These are phyloP conservation scores for Rhabdomys pumilio DNA, from an alignment of 2,797 vertebrate genomes.

Conservation along the genomic window DNA sequence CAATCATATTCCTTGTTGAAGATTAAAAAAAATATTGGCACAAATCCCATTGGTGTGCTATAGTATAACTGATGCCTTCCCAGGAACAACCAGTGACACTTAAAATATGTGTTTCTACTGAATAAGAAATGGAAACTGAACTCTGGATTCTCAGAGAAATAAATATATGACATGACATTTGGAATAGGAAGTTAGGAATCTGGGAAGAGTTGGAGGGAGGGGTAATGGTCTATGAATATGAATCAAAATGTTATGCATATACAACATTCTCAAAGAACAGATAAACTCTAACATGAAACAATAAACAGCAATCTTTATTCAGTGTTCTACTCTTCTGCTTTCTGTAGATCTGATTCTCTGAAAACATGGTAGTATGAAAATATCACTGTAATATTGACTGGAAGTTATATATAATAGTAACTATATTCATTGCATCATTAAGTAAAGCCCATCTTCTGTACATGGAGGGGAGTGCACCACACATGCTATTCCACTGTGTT, in stretches of 20 bases:
- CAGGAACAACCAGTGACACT: neutral
- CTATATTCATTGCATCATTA: slow-evolving; percentile 41
- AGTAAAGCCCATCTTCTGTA: slow-evolving; percentile 16
- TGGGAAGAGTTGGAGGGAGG: neutral
- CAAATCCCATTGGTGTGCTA: slow-evolving; percentile 51
- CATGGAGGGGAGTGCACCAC: neutral
- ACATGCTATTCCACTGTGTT: neutral
- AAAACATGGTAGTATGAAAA: slow-evolving; percentile 62
- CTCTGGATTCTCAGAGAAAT: neutral
- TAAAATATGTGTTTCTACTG: slow-evolving; percentile 66
- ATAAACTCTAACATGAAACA: neutral
- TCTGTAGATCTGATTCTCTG: slow-evolving; percentile 72
- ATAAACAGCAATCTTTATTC: slow-evolving; percentile 42
- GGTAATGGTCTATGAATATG: neutral
- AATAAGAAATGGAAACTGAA: neutral
- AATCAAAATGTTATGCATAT: neutral
- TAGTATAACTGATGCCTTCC: neutral
- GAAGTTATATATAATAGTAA: slow-evolving; percentile 76
- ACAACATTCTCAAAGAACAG: neutral
- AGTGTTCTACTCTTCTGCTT: slow-evolving; percentile 74
- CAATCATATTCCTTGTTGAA: slow-evolving; percentile 57
- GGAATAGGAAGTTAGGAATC: neutral
- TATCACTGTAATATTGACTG: slow-evolving; percentile 75
- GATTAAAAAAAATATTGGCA: neutral
- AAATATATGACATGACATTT: neutral